phyloP scores from a whole-genome alignment of 2,113 vertebrate species.

The Megalops atlanticus region DNA sequence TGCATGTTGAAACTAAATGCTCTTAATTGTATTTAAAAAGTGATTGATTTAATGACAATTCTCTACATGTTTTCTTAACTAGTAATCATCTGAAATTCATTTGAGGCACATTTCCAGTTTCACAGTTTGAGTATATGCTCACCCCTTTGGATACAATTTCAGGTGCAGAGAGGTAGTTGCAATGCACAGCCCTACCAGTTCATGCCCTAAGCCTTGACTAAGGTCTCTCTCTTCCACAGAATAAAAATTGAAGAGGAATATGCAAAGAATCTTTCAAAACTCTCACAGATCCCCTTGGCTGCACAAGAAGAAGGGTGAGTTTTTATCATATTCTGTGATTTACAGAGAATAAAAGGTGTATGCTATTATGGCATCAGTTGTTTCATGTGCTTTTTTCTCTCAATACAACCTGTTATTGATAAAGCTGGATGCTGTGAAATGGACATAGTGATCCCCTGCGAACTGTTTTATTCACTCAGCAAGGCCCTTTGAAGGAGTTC shows the following conservation, averaged over 20 bases:
- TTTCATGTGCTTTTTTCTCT: too few relatives aligned
- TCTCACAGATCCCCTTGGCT: constrained; percentile 92
- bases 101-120: background rate
- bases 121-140: background rate
- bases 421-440: too few relatives aligned
- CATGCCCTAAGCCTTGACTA: constrained; percentile 36
- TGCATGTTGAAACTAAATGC: too few relatives aligned
- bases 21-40: too few relatives aligned
- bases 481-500: constrained; percentile 36
- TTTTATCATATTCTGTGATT: background rate
- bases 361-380: too few relatives aligned
- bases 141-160: too few relatives aligned
- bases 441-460: constrained; percentile 34
- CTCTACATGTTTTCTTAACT: background rate
- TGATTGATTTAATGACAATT: too few relatives aligned
- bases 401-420: too few relatives aligned
- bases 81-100: background rate
- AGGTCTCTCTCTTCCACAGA: constrained; percentile 67
- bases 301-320: constrained; percentile 96
- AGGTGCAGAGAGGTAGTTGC: background rate
- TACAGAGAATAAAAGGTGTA: background rate
- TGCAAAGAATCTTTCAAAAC: constrained; percentile 92
- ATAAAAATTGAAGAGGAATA: constrained; percentile 99
- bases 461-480: constrained; percentile 43
- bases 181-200: background rate